phyloP scores from a whole-genome alignment of 2,113 vertebrate genomes.

The Callospermophilus lateralis region DNA sequence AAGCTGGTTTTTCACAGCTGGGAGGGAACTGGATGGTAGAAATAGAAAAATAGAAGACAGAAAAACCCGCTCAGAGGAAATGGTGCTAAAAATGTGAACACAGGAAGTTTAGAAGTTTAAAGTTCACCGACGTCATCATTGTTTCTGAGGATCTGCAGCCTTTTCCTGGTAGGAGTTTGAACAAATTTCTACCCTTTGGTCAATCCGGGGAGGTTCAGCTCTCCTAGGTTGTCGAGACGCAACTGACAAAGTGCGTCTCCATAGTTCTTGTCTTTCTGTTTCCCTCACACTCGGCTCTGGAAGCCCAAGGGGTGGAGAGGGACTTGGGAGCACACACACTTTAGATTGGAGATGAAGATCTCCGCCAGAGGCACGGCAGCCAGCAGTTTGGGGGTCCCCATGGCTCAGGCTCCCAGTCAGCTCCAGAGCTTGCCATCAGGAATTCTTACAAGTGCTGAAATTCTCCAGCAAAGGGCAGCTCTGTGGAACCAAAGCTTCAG shows the following conservation, averaged over 20 bases:
- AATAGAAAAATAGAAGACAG: not conserved
- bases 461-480: constrained; percentile 21
- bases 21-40: not conserved
- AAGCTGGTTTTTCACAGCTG: not conserved
- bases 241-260: not conserved
- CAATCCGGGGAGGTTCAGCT: not conserved
- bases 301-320: not conserved
- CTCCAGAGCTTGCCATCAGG: not conserved
- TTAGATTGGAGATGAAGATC: not conserved
- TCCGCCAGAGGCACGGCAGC: not conserved
- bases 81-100: not conserved
- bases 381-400: not conserved
- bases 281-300: not conserved
- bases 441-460: not conserved
- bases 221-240: not conserved
- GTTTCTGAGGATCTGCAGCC: not conserved
- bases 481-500: not conserved
- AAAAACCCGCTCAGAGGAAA: not conserved
- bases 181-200: not conserved
- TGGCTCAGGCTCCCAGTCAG: not conserved
- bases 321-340: not conserved
- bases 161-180: not conserved
- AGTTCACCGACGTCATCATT: not conserved
- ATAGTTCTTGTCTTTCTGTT: not conserved
- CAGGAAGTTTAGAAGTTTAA: not conserved